Percentiles rank a stretch among this genome's conserved stretches.
phyloP scores from a whole-genome alignment of 2,797 vertebrate genomes.

The Squalus acanthias region DNA sequence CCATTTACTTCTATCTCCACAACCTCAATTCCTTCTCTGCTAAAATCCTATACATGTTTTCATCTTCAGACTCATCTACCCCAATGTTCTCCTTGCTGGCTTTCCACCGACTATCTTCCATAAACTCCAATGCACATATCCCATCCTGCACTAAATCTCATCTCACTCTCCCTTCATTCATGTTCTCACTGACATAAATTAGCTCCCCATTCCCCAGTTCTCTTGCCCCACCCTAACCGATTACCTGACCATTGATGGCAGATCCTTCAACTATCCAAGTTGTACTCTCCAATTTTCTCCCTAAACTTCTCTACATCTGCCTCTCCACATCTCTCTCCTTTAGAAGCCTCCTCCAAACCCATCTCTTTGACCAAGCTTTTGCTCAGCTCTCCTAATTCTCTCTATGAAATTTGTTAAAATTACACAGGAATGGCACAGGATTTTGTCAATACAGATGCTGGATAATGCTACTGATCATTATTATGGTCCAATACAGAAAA shows the following conservation, averaged over 20 bases:
- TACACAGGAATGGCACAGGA: neutral
- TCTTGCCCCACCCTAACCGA: neutral
- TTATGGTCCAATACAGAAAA: neutral
- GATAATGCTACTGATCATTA: neutral
- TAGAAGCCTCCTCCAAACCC: neutral
- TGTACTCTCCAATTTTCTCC: neutral
- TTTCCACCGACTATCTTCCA: neutral
- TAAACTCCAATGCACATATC: neutral
- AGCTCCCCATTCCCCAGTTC: neutral
- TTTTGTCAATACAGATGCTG: neutral
- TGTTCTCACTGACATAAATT: neutral
- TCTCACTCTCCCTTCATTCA: neutral
- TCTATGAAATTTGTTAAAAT: neutral
- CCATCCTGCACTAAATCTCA: neutral
- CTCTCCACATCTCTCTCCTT: neutral
- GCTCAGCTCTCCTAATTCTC: neutral
- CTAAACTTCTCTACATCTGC: neutral
- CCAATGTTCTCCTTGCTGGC: neutral
- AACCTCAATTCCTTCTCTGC: neutral
- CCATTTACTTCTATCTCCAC: neutral
- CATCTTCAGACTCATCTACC: neutral
- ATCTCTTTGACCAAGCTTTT: neutral
- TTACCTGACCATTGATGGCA: neutral
- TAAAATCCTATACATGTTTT: neutral
- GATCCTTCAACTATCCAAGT: neutral